A percentile compares a stretch with the other conserved stretches of the same genome.
phyloP scores from a whole-genome alignment of 1,140 invertebrate genomes.

The Muscidifurax raptorellus region DNA sequence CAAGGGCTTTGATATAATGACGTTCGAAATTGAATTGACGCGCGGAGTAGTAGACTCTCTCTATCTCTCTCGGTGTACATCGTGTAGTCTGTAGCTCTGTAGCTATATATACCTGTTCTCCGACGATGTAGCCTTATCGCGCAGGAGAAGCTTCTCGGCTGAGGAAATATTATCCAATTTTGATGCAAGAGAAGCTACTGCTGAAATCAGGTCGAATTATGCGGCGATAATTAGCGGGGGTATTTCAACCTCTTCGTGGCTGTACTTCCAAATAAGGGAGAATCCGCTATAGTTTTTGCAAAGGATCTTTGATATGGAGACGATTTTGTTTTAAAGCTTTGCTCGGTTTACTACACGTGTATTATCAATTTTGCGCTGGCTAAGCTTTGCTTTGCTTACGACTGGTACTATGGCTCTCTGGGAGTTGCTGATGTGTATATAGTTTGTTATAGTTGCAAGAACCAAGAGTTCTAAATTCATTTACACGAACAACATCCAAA shows the following conservation, averaged over 20 bases:
- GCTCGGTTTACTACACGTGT: no score
- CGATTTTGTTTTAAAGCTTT: no score
- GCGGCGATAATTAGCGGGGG: not conserved
- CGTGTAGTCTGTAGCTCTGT: not conserved
- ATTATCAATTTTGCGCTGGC: no score
- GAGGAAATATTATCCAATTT: not conserved
- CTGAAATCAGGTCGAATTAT: not conserved
- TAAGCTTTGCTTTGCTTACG: no score
- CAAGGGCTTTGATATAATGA: not conserved
- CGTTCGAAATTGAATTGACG: conserved; percentile 19
- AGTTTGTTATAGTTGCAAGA: no score
- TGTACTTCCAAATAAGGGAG: not conserved
- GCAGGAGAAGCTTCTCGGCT: not conserved
- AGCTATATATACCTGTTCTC: no score
- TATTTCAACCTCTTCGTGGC: not conserved
- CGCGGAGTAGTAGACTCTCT: not conserved
- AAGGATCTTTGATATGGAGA: no score
- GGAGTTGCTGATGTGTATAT: no score
- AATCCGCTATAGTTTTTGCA: no score
- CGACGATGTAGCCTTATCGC: not conserved
- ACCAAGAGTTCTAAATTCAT: no score
- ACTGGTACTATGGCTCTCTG: no score
- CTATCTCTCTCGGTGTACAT: not conserved
- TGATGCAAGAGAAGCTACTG: not conserved
- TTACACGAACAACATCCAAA: no score